phyloP scores from a whole-genome alignment of 2,113 vertebrate genomes.

The Enhydra lutris region DNA sequence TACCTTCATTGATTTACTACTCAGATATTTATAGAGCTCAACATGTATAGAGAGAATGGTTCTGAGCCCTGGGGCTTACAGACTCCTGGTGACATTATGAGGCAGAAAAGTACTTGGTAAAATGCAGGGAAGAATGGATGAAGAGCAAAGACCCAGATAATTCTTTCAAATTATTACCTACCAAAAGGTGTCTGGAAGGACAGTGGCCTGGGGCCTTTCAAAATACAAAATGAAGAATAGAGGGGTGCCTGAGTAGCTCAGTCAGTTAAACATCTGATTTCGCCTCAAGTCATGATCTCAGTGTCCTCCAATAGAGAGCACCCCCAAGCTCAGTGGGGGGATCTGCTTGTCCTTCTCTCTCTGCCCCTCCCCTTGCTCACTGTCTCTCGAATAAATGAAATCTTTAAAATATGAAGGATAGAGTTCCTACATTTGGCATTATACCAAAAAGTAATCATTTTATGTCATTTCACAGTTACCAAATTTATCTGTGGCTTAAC shows the following conservation, averaged over 20 bases:
- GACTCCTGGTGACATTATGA: neutral
- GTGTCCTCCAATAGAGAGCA: neutral
- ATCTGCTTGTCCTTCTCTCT: neutral
- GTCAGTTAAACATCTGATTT: neutral
- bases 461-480: slow-evolving; percentile 94
- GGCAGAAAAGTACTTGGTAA: slow-evolving; percentile 91
- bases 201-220: slow-evolving; percentile 89
- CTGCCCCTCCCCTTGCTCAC: neutral
- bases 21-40: slow-evolving; percentile 24
- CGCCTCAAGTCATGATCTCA: neutral
- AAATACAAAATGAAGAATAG: slow-evolving; percentile 92
- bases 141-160: slow-evolving; percentile 88
- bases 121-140: slow-evolving; percentile 90
- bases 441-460: slow-evolving; percentile 92
- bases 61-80: neutral
- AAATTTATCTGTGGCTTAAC: slow-evolving; percentile 91
- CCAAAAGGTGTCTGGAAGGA: slow-evolving; percentile 90
- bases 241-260: neutral
- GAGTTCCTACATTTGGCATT: slow-evolving; percentile 89
- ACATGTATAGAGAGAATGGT: neutral
- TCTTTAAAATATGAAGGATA: slow-evolving; percentile 87
- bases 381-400: neutral
- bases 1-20: neutral
- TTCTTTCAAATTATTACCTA: slow-evolving; percentile 87
- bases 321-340: neutral